These are phyloP conservation scores for Tachina lurida DNA, from an alignment of 2,888 invertebrate species.

Conservation along the genomic window DNA sequence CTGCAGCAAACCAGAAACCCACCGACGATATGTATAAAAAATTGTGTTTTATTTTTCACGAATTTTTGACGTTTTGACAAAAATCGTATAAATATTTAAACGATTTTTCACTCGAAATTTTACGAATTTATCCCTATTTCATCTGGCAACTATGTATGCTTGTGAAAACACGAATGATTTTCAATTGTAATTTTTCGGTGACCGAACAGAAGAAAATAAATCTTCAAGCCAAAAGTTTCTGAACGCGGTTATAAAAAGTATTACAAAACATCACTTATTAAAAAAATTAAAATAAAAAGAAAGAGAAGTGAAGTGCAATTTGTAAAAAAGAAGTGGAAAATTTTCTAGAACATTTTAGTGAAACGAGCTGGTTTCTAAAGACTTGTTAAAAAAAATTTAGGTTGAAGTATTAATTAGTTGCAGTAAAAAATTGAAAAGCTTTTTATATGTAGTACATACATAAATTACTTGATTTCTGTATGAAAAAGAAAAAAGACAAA, in stretches of 20 bases:
- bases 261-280: conserved; percentile 17
- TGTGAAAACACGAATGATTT: conserved; percentile 35
- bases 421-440: background rate
- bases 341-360: conserved; percentile 27
- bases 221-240: conserved; percentile 55
- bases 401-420: background rate
- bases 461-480: background rate
- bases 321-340: conserved; percentile 26
- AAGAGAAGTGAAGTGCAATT: conserved; percentile 50
- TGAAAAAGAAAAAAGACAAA: background rate
- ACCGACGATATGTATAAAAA: no score
- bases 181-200: conserved; percentile 43
- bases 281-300: conserved; percentile 20
- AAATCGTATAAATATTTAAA: no score
- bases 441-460: background rate
- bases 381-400: background rate
- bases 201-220: conserved; percentile 36
- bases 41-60: no score
- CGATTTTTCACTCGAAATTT: no score
- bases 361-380: background rate
- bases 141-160: background rate
- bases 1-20: no score
- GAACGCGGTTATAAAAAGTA: conserved; percentile 30
- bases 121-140: no score
- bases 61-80: no score